Percentiles rank a stretch among this genome's conserved stretches.
Conservation (phyloP, 2,888 invertebrate genomes). For the Anorthoa munda region DNA sequence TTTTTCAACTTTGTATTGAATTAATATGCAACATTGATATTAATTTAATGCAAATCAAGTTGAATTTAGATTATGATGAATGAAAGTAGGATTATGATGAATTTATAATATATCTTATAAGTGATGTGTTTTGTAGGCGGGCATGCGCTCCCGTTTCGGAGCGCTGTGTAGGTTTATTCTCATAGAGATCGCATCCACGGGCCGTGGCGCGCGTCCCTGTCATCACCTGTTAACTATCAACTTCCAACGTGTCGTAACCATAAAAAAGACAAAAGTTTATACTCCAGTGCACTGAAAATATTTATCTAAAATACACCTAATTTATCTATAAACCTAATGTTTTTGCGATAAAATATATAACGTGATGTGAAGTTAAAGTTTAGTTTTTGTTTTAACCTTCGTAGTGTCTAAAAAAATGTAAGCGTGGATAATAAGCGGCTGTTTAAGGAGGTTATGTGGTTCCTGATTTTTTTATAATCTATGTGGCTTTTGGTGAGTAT, state of each 20-base stretch:
- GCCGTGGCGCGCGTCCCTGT: conserved; percentile 41
- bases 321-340: background rate
- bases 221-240: conserved; percentile 5
- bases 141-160: conserved; percentile 48
- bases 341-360: background rate
- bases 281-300: background rate
- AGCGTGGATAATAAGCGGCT: background rate
- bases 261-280: background rate
- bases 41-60: background rate
- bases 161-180: conserved; percentile 3
- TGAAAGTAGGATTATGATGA: background rate
- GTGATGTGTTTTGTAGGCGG: conserved; percentile 26
- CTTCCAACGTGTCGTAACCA: conserved; percentile 18
- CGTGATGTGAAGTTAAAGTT: conserved; percentile 24
- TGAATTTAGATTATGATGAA: background rate
- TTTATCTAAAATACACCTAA: background rate
- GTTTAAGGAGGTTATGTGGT: background rate
- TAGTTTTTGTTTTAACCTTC: conserved; percentile 6
- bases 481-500: conserved; percentile 31
- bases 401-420: background rate
- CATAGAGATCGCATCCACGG: conserved; percentile 46
- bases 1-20: background rate
- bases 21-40: background rate
- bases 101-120: background rate
- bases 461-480: background rate